phyloP scores from a whole-genome alignment of 2,888 invertebrate species.

The Argyresthia albistria region DNA sequence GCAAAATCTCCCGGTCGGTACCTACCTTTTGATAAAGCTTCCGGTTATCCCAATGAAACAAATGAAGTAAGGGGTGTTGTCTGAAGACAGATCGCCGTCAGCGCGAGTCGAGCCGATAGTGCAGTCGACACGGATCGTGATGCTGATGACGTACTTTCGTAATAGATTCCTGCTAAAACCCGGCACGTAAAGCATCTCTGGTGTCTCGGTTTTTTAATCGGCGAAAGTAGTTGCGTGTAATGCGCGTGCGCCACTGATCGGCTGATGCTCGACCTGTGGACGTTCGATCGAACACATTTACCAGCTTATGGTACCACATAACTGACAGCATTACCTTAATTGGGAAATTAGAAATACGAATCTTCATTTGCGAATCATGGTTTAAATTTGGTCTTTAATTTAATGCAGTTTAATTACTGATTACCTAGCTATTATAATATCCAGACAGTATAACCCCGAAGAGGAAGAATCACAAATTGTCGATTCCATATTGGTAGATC shows the following conservation, averaged over 20 bases:
- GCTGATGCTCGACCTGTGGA: too few species aligned
- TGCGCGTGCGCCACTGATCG: slow-evolving; percentile 33
- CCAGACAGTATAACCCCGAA: too few species aligned
- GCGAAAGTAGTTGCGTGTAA: slow-evolving; percentile 63
- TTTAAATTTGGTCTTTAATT: too few species aligned
- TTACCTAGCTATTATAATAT: too few species aligned
- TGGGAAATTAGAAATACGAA: too few species aligned
- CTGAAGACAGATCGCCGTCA: slow-evolving; percentile 3
- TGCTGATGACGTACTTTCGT: slow-evolving; percentile 26
- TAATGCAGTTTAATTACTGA: too few species aligned
- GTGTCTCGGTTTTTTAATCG: slow-evolving; percentile 41
- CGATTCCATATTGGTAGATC: too few species aligned
- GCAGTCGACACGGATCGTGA: neutral
- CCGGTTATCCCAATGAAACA: neutral
- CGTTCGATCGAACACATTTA: too few species aligned
- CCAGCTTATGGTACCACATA: too few species aligned
- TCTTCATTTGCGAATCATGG: too few species aligned
- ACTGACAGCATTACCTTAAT: too few species aligned
- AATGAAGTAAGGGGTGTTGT: neutral
- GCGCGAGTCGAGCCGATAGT: slow-evolving; percentile 15
- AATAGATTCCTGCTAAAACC: slow-evolving; percentile 17
- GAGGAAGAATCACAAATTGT: too few species aligned
- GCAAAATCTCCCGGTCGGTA: neutral
- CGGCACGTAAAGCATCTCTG: slow-evolving; percentile 42
- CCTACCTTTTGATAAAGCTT: neutral